Base-by-base conservation (phyloP, 2,888 invertebrate genomes). In the Drosophila imparisetae region DNA sequence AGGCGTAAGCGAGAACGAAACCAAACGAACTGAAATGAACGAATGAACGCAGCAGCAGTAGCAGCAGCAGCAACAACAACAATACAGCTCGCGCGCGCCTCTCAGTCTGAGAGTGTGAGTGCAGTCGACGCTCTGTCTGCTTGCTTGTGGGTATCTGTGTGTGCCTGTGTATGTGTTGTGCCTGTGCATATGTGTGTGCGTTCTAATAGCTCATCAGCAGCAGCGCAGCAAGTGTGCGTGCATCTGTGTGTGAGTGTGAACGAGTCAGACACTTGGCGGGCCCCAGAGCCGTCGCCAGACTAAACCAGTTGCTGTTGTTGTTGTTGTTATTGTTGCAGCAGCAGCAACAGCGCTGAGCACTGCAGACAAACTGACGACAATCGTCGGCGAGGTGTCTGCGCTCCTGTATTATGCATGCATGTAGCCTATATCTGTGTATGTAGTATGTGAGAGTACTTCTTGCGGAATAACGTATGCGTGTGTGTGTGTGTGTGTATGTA, bases 381-480 rank as follows among this genome's bases (percentile, higher is more conserved):
- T 88, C 80, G 86, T 89, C 88, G 88, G 88, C 89, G 81, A 85
- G 85, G 90, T 85, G 90, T 85, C 90, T 86, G 90, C 83, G 72
- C 78, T 81, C 70, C 65, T 86, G 75, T 81, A 75, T 86, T 71
- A 78, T 79, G 79, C 70, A 79, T 80, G 78, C 68, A 77, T 78
- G 60, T 78, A 52, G 57, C 57, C 27, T 21, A 60, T 54, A 54
- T 63, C 52, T 69, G 42, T 61, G 58, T 64, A 10, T 66, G 30
- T 42, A 61, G 60, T 45, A 36, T 77, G 54, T 62, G 48, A 32
- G 80, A 75, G 74, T 66, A 65, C 78, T 83, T 76, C 84, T 68
- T 81, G 66, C 24, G 15, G 45, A 8, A 24, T 45, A 45, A 13
- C 11, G 29, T 30, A 45, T n/a, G 45, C 48, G 29, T 34, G 15